Evolutionary conservation across 1,140 invertebrate species (phyloP), one percentile per base, ranked within the genome.

Genomic region (Triops longicaudatus): DNA sequence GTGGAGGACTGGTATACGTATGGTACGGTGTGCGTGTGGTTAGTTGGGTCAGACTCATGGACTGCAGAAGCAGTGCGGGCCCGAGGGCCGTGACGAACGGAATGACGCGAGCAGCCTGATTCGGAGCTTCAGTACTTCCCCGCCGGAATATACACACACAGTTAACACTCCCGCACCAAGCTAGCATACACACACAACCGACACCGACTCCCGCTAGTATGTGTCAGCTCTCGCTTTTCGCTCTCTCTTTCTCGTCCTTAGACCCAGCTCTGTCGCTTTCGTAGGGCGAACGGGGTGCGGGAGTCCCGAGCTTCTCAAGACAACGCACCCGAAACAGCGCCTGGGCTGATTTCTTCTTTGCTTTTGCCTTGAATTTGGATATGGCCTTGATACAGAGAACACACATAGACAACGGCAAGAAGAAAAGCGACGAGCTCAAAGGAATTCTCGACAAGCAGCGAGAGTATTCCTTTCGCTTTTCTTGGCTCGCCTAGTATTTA

Each of bases 61-160:
- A 63, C 50, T 63, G n/a, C 50, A 63, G 50, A 63, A 63, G 50
- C 50, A 63, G 50, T 63, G 50, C 50, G 50, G 50, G 50, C 50
- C 50, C 50, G 50, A 63, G 50, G 50, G 50, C 50, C 50, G 50
- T 63, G 50, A 63, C 50, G 50, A 63, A 22, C 50, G 50, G 50
- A 63, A 63, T 63, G 50, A 63, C 50, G 50, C 50, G 50, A 63
- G 50, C 14, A 63, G 50, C 50, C 14, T 14, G 50, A 63, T 63
- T 12, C 50, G 14, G 22, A 63, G 50, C 50, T 12, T 63, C 50
- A 63, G 50, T 63, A 63, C 50, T 63, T 4, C 10, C 50, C 50
- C 50, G 50, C n/a, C 50, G 50, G 50, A 63, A 63, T 63, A 63
- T 14, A 63, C 50, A 63, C 50, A 63, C 17, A 63, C 50, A 63